A percentile compares a stretch with the other conserved stretches of the same genome.
Evolutionary conservation across 2,113 vertebrate genomes (phyloP).

Genomic region (Zosterops lateralis): DNA sequence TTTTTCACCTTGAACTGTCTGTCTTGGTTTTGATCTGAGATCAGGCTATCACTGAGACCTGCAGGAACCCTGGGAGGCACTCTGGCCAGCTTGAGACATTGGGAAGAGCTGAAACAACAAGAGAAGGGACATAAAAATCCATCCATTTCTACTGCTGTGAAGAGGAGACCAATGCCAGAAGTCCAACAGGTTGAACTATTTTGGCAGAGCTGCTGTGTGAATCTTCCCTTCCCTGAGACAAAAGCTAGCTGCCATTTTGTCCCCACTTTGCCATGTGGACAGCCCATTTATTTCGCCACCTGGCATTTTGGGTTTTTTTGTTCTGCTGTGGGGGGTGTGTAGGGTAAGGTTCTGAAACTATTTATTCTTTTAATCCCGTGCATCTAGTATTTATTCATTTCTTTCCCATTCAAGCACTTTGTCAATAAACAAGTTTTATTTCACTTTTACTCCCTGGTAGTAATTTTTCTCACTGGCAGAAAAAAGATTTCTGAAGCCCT

Average conservation of each 20-base stretch:
- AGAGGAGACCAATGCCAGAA: background rate
- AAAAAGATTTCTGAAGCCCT: background rate
- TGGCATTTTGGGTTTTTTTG: background rate
- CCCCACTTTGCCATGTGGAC: accelerated
- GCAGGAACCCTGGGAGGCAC: accelerated
- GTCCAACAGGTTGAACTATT: background rate
- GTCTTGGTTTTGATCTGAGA: background rate
- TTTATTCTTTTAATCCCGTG: background rate
- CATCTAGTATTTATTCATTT: background rate
- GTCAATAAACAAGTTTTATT: background rate
- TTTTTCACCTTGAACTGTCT: background rate
- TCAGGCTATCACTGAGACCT: background rate
- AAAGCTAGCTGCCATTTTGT: background rate
- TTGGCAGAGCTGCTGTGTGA: accelerated
- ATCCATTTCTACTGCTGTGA: background rate
- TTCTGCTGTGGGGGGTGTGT: background rate
- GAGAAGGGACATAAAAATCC: background rate
- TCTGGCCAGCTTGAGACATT: background rate
- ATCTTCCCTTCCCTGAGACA: background rate
- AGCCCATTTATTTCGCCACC: background rate
- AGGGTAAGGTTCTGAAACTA: background rate
- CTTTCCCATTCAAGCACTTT: accelerated
- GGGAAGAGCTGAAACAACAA: background rate
- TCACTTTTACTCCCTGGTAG: background rate
- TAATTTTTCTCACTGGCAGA: background rate